These are phyloP conservation scores for Schizotus pectinicornis DNA, from an alignment of 2,888 invertebrate species.

Conservation along the genomic window DNA sequence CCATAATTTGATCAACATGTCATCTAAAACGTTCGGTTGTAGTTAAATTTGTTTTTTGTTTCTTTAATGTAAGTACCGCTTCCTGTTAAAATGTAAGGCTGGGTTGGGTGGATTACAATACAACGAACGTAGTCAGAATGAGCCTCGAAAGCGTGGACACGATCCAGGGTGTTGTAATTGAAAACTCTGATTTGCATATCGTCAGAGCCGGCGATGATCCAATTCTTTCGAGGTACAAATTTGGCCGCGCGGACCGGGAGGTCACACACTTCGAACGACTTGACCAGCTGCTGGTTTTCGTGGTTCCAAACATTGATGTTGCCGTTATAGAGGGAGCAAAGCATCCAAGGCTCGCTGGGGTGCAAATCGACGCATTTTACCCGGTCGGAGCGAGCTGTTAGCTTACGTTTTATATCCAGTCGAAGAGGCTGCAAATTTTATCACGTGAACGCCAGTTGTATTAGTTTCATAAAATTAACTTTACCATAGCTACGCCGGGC, in stretches of 20 bases:
- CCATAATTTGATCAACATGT: constrained; percentile 98
- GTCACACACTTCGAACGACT: constrained; percentile 94
- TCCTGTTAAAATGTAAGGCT: constrained; percentile 94
- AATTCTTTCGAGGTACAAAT: constrained; percentile 97
- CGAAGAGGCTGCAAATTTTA: constrained; percentile 80
- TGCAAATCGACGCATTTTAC: constrained; percentile 98
- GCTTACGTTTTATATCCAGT: constrained; percentile 96
- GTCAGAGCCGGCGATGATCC: constrained; percentile 98
- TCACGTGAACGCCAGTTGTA: no score
- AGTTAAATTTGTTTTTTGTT: no score
- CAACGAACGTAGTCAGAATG: constrained; percentile 98
- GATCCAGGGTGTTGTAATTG: constrained; percentile 98
- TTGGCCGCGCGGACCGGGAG: constrained; percentile 94
- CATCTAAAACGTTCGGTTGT: no score
- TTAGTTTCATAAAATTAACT: not conserved
- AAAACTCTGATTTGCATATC: constrained; percentile 95
- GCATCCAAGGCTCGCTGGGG: constrained; percentile 98
- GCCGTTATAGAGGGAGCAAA: constrained; percentile 97
- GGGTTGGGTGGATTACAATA: constrained; percentile 96
- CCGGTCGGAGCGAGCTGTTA: constrained; percentile 97
- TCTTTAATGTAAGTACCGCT: constrained; percentile 73
- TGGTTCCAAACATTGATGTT: constrained; percentile 99
- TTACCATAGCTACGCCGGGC: no score
- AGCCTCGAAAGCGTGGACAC: constrained; percentile 95
- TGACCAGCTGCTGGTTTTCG: constrained; percentile 90